Conservation (phyloP, 30 jellyfish, hydroid and myxozoan genomes). For the Clytia hemisphaerica region DNA sequence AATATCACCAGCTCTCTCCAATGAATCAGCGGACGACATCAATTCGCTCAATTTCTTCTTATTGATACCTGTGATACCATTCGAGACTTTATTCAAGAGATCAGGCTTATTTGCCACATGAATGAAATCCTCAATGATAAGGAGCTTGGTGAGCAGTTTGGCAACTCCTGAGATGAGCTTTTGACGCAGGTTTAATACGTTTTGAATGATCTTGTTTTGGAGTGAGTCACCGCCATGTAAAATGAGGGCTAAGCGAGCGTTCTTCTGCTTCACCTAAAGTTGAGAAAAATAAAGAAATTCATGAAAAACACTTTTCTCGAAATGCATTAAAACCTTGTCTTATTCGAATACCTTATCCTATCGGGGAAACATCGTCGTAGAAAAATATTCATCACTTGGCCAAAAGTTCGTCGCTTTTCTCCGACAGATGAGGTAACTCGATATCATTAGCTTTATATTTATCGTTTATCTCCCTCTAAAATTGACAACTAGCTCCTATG, state of each 20-base stretch:
- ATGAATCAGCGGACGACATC: conserved; percentile 32
- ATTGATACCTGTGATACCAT: conserved; percentile 61
- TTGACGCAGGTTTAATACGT: conserved; percentile 43
- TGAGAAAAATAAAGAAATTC: neutral
- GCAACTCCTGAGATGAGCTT: conserved; percentile 64
- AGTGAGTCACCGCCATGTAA: conserved; percentile 6
- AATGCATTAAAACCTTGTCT: too few species aligned
- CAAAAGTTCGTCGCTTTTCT: too few species aligned
- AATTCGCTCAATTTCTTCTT: conserved; percentile 58
- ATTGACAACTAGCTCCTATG: too few species aligned
- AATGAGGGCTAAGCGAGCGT: conserved; percentile 21
- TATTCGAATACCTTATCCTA: too few species aligned
- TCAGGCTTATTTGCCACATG: conserved; percentile 26
- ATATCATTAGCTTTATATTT: too few species aligned
- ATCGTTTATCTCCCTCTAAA: too few species aligned
- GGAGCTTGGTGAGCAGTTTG: conserved; percentile 33
- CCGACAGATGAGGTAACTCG: too few species aligned
- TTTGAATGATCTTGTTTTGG: conserved; percentile 38
- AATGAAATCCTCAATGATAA: conserved; percentile 38
- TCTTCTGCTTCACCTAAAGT: conserved; percentile 4
- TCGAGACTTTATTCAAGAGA: conserved; percentile 32
- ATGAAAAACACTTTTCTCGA: neutral
- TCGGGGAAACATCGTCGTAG: too few species aligned
- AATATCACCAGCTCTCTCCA: neutral
- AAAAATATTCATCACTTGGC: too few species aligned